phyloP scores from a whole-genome alignment of 1,140 invertebrate species.

The Dryas iulia region DNA sequence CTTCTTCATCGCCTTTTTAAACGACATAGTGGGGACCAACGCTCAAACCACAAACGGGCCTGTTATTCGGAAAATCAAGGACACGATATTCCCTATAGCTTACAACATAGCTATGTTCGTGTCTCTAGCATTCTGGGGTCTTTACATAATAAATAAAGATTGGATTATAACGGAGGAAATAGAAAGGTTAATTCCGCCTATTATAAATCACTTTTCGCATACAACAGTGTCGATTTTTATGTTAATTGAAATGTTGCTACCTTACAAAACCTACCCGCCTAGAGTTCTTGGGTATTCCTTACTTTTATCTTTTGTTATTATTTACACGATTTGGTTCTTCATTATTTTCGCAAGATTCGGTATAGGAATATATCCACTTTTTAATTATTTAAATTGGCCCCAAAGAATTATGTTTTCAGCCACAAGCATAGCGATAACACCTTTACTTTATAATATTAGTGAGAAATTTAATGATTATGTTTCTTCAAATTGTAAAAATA shows the following conservation, averaged over 20 bases:
- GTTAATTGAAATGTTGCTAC: constrained; percentile 85
- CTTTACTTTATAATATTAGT: constrained; percentile 84
- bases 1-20: constrained; percentile 85
- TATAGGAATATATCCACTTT: constrained; percentile 66
- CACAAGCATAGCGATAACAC: constrained; percentile 74
- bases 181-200: constrained; percentile 84
- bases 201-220: constrained; percentile 95
- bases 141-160: constrained; percentile 92
- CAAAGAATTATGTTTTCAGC: constrained; percentile 86
- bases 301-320: constrained; percentile 81
- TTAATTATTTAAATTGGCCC: constrained; percentile 85
- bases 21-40: constrained; percentile 87
- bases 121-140: constrained; percentile 90
- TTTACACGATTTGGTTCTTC: constrained; percentile 87
- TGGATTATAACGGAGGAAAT: constrained; percentile 86
- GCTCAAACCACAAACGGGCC: constrained; percentile 80
- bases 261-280: constrained; percentile 85
- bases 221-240: constrained; percentile 88
- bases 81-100: constrained; percentile 85
- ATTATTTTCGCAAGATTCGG: constrained; percentile 74
- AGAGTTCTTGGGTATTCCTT: constrained; percentile 81
- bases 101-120: constrained; percentile 92
- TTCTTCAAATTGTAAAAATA: background rate
- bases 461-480: constrained; percentile 82
- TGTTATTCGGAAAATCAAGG: constrained; percentile 85